phyloP scores from a whole-genome alignment of 2,888 invertebrate species.

The Oasisia sp. region DNA sequence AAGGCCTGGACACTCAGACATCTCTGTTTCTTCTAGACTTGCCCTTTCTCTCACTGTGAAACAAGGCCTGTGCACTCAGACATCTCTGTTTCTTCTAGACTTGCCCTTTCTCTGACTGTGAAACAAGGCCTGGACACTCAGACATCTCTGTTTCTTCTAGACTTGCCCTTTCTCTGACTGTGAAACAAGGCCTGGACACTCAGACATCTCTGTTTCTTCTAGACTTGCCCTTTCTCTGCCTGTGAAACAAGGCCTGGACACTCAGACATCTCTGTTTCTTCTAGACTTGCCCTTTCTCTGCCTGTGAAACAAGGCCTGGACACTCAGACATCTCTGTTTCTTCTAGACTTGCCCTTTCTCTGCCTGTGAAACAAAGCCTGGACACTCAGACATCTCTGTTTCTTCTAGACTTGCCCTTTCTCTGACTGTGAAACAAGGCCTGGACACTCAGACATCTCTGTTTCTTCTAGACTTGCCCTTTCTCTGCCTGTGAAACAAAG shows the following conservation, averaged over 20 bases:
- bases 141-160: not conserved
- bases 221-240: not conserved
- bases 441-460: not conserved
- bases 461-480: not conserved
- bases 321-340: not conserved
- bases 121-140: not conserved
- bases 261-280: not conserved
- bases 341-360: not conserved
- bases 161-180: not conserved
- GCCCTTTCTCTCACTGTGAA: not conserved
- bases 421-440: not conserved
- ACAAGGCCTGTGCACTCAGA: not conserved
- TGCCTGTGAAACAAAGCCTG: not conserved
- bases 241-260: not conserved
- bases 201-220: not conserved
- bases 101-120: not conserved
- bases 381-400: not conserved
- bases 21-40: not conserved
- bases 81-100: not conserved
- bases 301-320: not conserved
- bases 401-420: not conserved
- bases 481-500: not conserved
- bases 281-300: not conserved
- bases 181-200: not conserved
- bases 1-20: not conserved